Percentiles rank a stretch among this genome's conserved stretches.
Evolutionary conservation across 2,797 vertebrate species (phyloP).

Genomic region (Bryconaethiops microstoma): DNA sequence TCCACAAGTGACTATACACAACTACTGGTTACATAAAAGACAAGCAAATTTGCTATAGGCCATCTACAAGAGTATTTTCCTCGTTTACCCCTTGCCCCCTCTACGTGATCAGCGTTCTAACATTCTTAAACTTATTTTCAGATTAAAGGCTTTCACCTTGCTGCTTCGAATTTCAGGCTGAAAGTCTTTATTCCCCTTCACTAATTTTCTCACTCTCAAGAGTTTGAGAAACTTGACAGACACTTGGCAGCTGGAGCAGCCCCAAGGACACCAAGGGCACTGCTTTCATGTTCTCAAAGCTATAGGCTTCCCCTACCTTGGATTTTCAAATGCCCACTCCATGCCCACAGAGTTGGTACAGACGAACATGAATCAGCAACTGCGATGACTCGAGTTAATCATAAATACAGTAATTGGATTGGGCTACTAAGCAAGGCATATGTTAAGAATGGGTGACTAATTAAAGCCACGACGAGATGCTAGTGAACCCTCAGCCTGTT

Average conservation of each 20-base stretch:
- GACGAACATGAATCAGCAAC: slow-evolving; percentile 42
- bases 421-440: slow-evolving; percentile 52
- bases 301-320: slow-evolving; percentile 32
- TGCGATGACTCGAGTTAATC: slow-evolving; percentile 48
- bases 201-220: slow-evolving; percentile 44
- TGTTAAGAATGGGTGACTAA: slow-evolving; percentile 60
- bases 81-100: slow-evolving; percentile 5
- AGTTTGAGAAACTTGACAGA: slow-evolving; percentile 49
- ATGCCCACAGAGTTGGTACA: not conserved
- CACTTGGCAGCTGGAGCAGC: slow-evolving; percentile 50
- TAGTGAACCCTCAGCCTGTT: slow-evolving; percentile 52
- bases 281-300: slow-evolving; percentile 42
- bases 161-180: slow-evolving; percentile 32
- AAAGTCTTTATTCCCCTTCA: slow-evolving; percentile 45
- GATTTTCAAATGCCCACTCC: slow-evolving; percentile 30
- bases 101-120: not conserved
- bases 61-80: slow-evolving; percentile 29
- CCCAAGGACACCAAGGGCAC: slow-evolving; percentile 51
- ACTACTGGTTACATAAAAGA: slow-evolving; percentile 47
- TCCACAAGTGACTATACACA: slow-evolving; percentile 25
- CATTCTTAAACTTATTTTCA: slow-evolving; percentile 16
- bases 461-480: slow-evolving; percentile 54
- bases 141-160: slow-evolving; percentile 35
- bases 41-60: slow-evolving; percentile 44
- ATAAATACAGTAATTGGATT: slow-evolving; percentile 53